A percentile compares a stretch with the other conserved stretches of the same genome.
These are phyloP conservation scores for Drosophila lowei DNA, from an alignment of 1,140 invertebrate genomes.

Conservation along the genomic window DNA sequence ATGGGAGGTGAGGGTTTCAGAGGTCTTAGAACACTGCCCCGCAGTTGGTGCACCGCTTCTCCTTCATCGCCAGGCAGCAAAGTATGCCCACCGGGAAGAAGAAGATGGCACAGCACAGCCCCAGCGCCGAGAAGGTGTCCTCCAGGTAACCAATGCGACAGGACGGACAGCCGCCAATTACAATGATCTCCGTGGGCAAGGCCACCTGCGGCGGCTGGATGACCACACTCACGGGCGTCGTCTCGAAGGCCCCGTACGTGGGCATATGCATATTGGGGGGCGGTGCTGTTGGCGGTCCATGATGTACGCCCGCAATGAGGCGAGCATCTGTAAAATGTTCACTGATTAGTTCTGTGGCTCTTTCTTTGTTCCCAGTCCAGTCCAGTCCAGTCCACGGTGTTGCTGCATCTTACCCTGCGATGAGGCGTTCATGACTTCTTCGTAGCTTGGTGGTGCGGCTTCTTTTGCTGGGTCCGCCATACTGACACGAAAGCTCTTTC, in stretches of 20 bases:
- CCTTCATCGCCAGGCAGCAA: conserved; percentile 89
- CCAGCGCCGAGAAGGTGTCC: conserved; percentile 90
- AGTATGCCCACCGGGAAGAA: conserved; percentile 92
- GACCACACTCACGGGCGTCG: conserved; percentile 73
- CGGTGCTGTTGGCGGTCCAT: conserved; percentile 46
- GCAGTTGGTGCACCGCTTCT: conserved; percentile 90
- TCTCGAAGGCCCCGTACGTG: conserved; percentile 72
- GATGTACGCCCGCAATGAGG: conserved; percentile 56
- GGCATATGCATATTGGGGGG: conserved; percentile 55
- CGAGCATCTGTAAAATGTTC: conserved; percentile 31
- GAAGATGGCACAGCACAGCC: conserved; percentile 90
- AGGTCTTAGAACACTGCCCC: conserved; percentile 87
- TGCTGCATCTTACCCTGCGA: conserved; percentile 12
- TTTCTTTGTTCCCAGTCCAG: not conserved
- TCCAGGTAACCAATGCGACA: conserved; percentile 91
- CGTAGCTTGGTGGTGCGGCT: conserved; percentile 60
- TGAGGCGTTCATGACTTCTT: conserved; percentile 62
- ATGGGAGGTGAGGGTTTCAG: too few relatives aligned
- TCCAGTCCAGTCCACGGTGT: too few relatives aligned
- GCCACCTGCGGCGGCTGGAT: conserved; percentile 63
- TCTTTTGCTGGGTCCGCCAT: conserved; percentile 51
- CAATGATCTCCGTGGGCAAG: conserved; percentile 86
- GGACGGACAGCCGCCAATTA: conserved; percentile 90
- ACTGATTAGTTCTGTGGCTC: not conserved
- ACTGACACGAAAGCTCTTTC: conserved; percentile 15